These are phyloP conservation scores for Chloroceryle amazona DNA, from an alignment of 2,797 vertebrate genomes.

Conservation along the genomic window DNA sequence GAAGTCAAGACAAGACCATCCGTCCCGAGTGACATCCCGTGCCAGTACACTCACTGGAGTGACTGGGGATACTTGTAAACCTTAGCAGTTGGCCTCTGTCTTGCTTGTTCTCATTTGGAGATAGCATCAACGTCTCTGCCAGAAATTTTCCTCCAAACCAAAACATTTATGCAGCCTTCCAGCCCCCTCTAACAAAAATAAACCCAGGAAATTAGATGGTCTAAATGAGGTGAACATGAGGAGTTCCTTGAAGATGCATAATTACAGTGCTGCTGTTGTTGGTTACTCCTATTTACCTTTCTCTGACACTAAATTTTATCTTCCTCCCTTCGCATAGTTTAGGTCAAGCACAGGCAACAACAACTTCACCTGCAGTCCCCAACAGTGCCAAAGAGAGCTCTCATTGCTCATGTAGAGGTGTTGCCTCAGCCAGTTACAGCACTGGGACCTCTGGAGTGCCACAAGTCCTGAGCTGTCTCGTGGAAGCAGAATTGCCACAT, in stretches of 20 bases:
- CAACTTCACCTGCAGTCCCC: background rate
- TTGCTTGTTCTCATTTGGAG: background rate
- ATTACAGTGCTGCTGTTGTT: background rate
- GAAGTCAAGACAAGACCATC: background rate
- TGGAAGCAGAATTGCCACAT: background rate
- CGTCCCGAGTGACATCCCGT: background rate
- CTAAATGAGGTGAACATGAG: background rate
- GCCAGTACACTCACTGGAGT: background rate
- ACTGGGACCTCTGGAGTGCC: background rate
- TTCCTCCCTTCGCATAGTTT: background rate
- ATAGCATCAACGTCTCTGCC: background rate
- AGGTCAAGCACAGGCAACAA: background rate
- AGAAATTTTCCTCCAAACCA: background rate
- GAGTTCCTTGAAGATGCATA: background rate
- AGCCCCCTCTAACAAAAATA: background rate
- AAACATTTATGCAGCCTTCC: background rate
- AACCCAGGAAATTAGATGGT: slow-evolving; percentile 1
- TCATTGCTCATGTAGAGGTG: background rate
- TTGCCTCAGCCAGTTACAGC: background rate
- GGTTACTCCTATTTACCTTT: background rate
- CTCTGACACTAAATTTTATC: background rate
- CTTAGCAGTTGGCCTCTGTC: background rate
- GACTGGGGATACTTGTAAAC: background rate
- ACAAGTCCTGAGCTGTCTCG: background rate
- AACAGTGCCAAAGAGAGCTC: background rate